phyloP scores from a whole-genome alignment of 2,888 invertebrate species.

The Ennomos erosarius region DNA sequence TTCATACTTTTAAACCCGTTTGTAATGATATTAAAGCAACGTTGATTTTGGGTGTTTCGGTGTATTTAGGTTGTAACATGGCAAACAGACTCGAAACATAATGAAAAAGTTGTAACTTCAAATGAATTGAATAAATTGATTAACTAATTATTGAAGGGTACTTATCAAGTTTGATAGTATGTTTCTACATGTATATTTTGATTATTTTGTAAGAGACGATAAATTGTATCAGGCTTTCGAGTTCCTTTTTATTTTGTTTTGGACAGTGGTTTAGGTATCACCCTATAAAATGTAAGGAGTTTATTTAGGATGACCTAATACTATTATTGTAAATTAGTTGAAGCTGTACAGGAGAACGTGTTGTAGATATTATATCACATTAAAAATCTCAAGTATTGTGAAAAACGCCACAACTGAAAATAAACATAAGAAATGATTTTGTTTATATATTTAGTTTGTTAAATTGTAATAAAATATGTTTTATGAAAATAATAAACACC shows the following conservation, averaged over 20 bases:
- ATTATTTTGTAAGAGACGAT: constrained; percentile 5
- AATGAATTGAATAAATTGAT: neutral
- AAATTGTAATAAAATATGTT: constrained; percentile 39
- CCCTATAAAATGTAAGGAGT: constrained; percentile 6
- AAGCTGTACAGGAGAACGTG: constrained; percentile 16
- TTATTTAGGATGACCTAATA: constrained; percentile 5
- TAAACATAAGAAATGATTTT: constrained; percentile 23
- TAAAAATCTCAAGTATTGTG: constrained; percentile 7
- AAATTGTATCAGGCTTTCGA: neutral
- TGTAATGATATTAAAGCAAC: constrained; percentile 2
- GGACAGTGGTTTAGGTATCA: constrained; percentile 13
- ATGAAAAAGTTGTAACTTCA: neutral
- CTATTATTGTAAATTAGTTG: constrained; percentile 4
- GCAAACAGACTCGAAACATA: neutral
- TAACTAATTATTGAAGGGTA: no score
- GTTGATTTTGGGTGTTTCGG: neutral
- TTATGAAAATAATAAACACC: constrained; percentile 19
- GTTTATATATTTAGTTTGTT: constrained; percentile 36
- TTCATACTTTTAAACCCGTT: neutral
- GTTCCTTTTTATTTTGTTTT: neutral
- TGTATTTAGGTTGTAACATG: neutral
- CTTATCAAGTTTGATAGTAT: no score
- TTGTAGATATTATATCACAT: constrained; percentile 21
- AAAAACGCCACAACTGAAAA: constrained; percentile 18
- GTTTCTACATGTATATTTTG: neutral